phyloP scores from a whole-genome alignment of 2,888 invertebrate species.

The Melipona bicolor region DNA sequence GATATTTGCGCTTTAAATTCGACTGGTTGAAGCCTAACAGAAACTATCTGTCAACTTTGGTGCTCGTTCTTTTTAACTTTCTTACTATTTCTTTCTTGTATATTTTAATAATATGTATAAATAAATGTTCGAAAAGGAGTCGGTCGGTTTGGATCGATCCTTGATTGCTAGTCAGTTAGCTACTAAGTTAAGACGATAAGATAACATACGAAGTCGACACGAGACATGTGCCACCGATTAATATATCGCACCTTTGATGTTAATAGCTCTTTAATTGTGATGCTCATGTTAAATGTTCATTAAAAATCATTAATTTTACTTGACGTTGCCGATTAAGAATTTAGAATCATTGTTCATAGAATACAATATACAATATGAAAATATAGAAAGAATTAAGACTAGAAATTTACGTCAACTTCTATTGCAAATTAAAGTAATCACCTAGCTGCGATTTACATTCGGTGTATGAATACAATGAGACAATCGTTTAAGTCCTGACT shows the following conservation, averaged over 20 bases:
- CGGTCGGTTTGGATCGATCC: slow-evolving; percentile 36
- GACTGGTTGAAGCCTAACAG: neutral
- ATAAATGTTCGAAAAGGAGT: slow-evolving; percentile 5
- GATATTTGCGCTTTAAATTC: neutral
- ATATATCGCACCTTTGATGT: neutral
- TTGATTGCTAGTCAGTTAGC: slow-evolving; percentile 66
- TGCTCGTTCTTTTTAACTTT: slow-evolving; percentile 34
- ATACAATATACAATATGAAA: neutral
- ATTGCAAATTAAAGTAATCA: neutral
- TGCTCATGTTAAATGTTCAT: neutral
- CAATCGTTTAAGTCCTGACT: neutral
- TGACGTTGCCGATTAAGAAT: neutral
- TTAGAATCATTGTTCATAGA: too few relatives aligned
- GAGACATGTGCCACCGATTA: neutral
- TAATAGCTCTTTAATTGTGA: neutral
- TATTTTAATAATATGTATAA: neutral
- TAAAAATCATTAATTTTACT: neutral
- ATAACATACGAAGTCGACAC: slow-evolving; percentile 24
- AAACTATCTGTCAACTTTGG: slow-evolving; percentile 35
- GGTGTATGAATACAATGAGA: neutral
- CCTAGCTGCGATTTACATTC: neutral
- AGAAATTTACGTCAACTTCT: neutral
- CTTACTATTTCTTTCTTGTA: slow-evolving; percentile 5
- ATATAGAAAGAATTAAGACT: neutral
- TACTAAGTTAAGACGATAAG: slow-evolving; percentile 55